Evolutionary conservation across 2,888 invertebrate genomes (phyloP).

Genomic region (Mechanitis messenoides): DNA sequence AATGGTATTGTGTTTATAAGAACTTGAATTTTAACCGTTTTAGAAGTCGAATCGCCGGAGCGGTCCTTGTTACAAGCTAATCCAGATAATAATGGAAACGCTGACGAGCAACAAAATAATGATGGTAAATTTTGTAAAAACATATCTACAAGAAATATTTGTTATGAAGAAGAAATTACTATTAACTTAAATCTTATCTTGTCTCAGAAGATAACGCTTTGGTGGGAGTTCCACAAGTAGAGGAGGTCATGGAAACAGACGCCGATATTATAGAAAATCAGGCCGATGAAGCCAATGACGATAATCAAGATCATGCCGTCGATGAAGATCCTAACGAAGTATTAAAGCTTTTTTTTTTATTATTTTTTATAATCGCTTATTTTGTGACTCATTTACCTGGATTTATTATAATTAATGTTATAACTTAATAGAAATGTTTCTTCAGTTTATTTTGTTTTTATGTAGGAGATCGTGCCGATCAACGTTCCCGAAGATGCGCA

Average conservation of each 20-base stretch:
- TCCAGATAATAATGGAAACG: constrained; percentile 14
- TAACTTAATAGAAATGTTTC: no score
- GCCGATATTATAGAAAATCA: constrained; percentile 11
- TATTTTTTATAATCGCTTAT: neutral
- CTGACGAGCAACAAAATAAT: constrained; percentile 12
- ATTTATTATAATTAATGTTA: no score
- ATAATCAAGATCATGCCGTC: constrained; percentile 2
- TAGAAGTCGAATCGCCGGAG: constrained; percentile 5
- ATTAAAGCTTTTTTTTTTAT: neutral
- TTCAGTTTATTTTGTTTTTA: neutral
- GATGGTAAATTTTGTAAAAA: constrained; percentile 5
- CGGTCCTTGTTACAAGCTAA: neutral
- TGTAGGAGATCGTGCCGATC: neutral
- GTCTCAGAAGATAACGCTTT: constrained; percentile 9
- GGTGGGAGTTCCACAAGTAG: constrained; percentile 11
- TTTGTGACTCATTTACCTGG: no score
- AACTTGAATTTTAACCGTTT: neutral
- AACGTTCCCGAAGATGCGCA: constrained; percentile 5
- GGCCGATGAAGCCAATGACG: constrained; percentile 5
- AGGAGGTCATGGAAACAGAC: constrained; percentile 22
- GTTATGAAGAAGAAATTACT: no score
- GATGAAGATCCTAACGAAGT: constrained; percentile 18
- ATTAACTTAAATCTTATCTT: no score
- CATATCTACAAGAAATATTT: neutral
- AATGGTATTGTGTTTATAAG: no score